A percentile compares a stretch with the other conserved stretches of the same genome.
Evolutionary conservation across 1,140 invertebrate genomes (phyloP).

Genomic region (Physella acuta): DNA sequence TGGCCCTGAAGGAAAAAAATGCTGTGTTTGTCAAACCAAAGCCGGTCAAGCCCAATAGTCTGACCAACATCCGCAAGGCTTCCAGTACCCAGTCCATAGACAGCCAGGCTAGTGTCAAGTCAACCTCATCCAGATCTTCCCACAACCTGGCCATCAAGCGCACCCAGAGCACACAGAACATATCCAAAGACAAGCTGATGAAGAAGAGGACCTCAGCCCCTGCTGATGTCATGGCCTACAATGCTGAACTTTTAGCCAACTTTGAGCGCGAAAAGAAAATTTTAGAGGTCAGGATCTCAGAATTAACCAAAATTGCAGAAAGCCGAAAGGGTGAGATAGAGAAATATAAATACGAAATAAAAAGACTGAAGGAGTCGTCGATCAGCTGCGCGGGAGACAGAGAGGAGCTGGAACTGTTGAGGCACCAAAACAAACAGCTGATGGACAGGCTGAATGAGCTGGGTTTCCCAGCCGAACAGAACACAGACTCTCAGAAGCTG

Average conservation of each 20-base stretch:
- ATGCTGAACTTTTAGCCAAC: constrained; percentile 58
- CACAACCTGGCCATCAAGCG: constrained; percentile 47
- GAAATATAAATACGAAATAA: constrained; percentile 55
- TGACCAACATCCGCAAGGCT: constrained; percentile 45
- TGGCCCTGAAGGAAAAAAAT: constrained; percentile 34
- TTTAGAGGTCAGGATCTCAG: constrained; percentile 56
- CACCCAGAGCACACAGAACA: constrained; percentile 57
- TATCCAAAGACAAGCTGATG: constrained; percentile 49
- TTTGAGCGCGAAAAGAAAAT: constrained; percentile 60
- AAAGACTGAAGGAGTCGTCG: constrained; percentile 47
- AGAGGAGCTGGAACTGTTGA: constrained; percentile 51
- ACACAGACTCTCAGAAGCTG: constrained; percentile 57
- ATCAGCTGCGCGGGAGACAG: constrained; percentile 34
- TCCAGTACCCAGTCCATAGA: constrained; percentile 54
- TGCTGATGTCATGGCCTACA: constrained; percentile 59
- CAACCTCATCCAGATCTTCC: constrained; percentile 26
- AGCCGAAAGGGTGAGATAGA: constrained; percentile 58
- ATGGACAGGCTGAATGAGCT: constrained; percentile 52
- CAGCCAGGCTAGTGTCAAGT: constrained; percentile 28
- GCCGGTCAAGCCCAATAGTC: constrained; percentile 20
- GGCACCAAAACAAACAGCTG: constrained; percentile 53
- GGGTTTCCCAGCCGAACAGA: constrained; percentile 52
- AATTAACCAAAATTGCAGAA: constrained; percentile 56
- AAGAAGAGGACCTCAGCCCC: constrained; percentile 54
- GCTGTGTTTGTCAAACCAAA: constrained; percentile 31